These are phyloP conservation scores for Chirona hameri DNA, from an alignment of 2,888 invertebrate species.

Conservation along the genomic window DNA sequence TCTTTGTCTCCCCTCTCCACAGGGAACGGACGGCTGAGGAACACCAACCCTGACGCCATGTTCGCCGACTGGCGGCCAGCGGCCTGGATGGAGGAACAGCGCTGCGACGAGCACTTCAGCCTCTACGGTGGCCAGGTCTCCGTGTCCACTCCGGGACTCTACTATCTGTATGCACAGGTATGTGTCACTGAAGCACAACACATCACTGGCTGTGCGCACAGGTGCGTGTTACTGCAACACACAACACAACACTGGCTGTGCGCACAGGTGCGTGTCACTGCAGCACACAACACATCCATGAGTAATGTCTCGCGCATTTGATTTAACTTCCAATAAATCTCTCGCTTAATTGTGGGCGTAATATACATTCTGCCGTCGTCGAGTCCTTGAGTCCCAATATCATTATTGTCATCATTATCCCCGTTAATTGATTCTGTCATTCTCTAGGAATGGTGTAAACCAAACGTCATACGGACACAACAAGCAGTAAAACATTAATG, in stretches of 20 bases:
- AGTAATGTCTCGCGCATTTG: no score
- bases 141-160: constrained; percentile 62
- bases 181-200: not conserved
- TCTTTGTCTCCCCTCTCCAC: constrained; percentile 36
- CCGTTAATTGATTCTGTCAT: no score
- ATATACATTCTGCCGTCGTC: no score
- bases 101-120: constrained; percentile 60
- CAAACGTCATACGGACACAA: no score
- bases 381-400: no score
- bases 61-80: constrained; percentile 65
- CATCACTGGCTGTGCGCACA: not conserved
- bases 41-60: constrained; percentile 53
- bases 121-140: constrained; percentile 62
- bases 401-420: no score
- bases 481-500: no score
- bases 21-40: constrained; percentile 65
- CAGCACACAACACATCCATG: no score
- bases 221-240: no score
- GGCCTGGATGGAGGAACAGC: constrained; percentile 59
- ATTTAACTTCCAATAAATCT: no score
- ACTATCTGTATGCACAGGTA: constrained; percentile 8
- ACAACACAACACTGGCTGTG: not conserved
- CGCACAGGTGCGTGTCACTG: not conserved
- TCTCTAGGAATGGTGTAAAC: no score
- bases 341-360: no score